Conservation (phyloP, 2,888 invertebrate genomes). For the Pandemis cinnamomeana region DNA sequence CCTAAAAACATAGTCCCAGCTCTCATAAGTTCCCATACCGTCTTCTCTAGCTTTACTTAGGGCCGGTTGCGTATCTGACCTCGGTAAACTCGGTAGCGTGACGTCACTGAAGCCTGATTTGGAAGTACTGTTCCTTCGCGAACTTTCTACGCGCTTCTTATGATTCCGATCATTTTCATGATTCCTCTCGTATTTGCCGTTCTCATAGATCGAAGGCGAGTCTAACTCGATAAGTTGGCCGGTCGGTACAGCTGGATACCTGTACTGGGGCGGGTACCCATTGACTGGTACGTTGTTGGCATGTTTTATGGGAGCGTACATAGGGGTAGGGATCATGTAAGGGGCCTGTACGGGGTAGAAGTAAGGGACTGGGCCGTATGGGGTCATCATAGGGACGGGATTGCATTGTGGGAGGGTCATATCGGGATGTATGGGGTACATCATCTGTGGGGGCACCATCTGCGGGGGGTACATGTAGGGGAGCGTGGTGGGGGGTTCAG, state of each 20-base stretch:
- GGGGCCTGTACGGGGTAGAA: constrained; percentile 78
- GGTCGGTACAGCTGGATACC: constrained; percentile 85
- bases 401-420: constrained; percentile 58
- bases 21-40: constrained; percentile 88
- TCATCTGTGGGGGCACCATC: constrained; percentile 56
- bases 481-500: constrained; percentile 57
- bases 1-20: constrained; percentile 92
- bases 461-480: constrained; percentile 51
- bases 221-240: constrained; percentile 88
- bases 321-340: constrained; percentile 77
- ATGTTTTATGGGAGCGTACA: constrained; percentile 77
- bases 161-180: constrained; percentile 63
- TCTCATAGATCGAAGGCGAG: constrained; percentile 71
- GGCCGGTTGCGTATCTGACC: constrained; percentile 79
- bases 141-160: constrained; percentile 59
- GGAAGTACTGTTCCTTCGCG: constrained; percentile 70
- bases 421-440: constrained; percentile 63
- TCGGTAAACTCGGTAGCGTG: constrained; percentile 72
- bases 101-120: constrained; percentile 76
- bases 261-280: constrained; percentile 75
- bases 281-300: constrained; percentile 77
- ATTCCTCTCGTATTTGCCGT: constrained; percentile 66
- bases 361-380: constrained; percentile 72
- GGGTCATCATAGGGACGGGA: constrained; percentile 67
- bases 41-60: constrained; percentile 85